These are phyloP conservation scores for Campylomormyrus tamandua DNA, from an alignment of 2,113 vertebrate genomes.

Conservation along the genomic window DNA sequence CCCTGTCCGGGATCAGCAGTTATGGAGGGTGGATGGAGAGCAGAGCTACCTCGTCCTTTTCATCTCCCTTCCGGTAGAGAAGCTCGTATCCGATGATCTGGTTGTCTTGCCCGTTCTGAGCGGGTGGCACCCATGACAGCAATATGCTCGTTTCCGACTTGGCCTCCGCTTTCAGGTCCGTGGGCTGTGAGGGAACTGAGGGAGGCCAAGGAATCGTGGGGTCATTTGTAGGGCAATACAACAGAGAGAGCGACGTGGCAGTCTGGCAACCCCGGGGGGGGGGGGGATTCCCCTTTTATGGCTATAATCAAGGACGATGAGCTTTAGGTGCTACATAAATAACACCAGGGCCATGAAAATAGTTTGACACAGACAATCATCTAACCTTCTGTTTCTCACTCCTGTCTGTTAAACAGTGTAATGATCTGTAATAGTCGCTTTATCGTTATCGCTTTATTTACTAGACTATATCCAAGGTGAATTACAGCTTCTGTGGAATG, in stretches of 20 bases:
- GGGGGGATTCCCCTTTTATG: background rate
- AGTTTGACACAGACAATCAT: background rate
- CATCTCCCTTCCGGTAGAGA: slow-evolving; percentile 79
- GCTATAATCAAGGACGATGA: background rate
- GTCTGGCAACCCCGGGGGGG: background rate
- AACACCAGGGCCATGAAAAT: background rate
- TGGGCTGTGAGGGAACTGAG: slow-evolving; percentile 89
- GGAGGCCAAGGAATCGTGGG: background rate
- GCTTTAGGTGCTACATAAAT: background rate
- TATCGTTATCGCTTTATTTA: background rate
- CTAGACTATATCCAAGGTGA: background rate
- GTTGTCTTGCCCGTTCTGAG: slow-evolving; percentile 73
- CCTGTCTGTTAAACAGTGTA: background rate
- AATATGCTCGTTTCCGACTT: slow-evolving; percentile 94
- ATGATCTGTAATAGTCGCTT: background rate
- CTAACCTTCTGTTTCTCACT: background rate
- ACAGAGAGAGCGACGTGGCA: background rate
- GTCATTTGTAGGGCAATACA: background rate
- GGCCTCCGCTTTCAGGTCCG: slow-evolving; percentile 91
- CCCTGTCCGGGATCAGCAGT: background rate
- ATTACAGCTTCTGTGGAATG: background rate
- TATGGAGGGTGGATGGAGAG: background rate
- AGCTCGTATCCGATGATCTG: slow-evolving; percentile 89
- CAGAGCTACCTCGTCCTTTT: slow-evolving; percentile 75
- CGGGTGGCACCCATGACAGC: slow-evolving; percentile 91